phyloP scores from a whole-genome alignment of 2,797 vertebrate genomes.

The Lagocephalus sceleratus region DNA sequence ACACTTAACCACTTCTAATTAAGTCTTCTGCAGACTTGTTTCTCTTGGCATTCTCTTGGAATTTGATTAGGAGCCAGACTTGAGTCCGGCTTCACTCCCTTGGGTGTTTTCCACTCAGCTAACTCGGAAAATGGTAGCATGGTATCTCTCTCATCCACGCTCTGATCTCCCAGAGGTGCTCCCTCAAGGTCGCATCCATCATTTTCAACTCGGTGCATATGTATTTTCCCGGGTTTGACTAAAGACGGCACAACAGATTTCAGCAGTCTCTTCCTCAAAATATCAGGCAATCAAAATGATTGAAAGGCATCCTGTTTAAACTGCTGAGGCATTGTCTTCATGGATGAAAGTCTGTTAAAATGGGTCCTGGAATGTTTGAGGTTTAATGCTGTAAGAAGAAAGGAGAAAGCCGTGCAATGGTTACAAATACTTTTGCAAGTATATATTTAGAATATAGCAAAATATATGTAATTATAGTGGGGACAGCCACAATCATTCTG shows the following conservation, averaged over 20 bases:
- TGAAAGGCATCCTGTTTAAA: conserved; percentile 3
- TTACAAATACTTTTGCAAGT: conserved; percentile 30
- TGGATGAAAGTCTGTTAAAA: no score
- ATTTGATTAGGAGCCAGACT: conserved; percentile 33
- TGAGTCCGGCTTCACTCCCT: conserved; percentile 34
- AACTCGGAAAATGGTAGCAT: conserved; percentile 46
- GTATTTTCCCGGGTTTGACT: conserved; percentile 22
- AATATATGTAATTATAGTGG: conserved; percentile 68
- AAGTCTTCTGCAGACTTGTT: conserved; percentile 8
- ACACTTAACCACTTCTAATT: conserved; percentile 6
- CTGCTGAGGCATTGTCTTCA: no score
- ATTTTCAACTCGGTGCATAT: conserved; percentile 33
- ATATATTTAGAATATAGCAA: conserved; percentile 67
- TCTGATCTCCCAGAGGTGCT: conserved; percentile 41
- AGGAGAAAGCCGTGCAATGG: conserved; percentile 17
- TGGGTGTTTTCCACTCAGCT: conserved; percentile 44
- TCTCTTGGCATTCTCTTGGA: conserved; percentile 18
- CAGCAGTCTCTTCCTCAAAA: neutral
- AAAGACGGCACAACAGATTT: conserved; percentile 6
- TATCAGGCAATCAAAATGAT: conserved; percentile 21
- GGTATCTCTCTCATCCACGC: conserved; percentile 27
- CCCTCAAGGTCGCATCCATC: conserved; percentile 55
- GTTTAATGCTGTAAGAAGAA: conserved; percentile 35
- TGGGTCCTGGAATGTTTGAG: conserved; percentile 20
- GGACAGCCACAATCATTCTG: conserved; percentile 47